Evolutionary conservation across 2,888 invertebrate species (phyloP).

Genomic region (Heliconius charithonia): DNA sequence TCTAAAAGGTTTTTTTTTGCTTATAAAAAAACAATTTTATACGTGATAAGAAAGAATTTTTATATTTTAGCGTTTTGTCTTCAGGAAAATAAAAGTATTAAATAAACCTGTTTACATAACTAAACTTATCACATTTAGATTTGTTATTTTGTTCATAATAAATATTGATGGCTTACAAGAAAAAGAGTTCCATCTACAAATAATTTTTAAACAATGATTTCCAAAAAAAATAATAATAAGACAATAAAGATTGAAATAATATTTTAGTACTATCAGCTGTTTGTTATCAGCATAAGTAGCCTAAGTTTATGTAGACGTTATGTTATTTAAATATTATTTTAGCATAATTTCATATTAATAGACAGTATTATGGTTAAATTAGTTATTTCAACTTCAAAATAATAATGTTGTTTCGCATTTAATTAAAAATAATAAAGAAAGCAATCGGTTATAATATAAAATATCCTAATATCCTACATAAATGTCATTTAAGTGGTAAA

Average conservation of each 20-base stretch:
- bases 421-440: not conserved
- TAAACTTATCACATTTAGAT: not conserved
- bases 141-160: not conserved
- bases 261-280: not conserved
- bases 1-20: too few species aligned
- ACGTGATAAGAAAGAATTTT: too few species aligned
- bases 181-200: not conserved
- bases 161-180: not conserved
- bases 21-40: too few species aligned
- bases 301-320: not conserved
- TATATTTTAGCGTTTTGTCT: too few species aligned
- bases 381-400: not conserved
- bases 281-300: slow-evolving; percentile 5
- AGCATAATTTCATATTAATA: not conserved
- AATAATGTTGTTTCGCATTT: not conserved
- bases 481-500: not conserved
- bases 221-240: slow-evolving; percentile 9
- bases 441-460: not conserved
- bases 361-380: not conserved
- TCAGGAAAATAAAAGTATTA: too few species aligned
- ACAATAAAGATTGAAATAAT: not conserved
- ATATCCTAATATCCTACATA: too few species aligned
- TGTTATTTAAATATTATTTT: not conserved
- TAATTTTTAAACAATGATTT: not conserved
- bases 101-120: not conserved